Evolutionary conservation across 35 echinoderm and acorn worm species (phyloP), one percentile per base, ranked within the genome.

Genomic region (Apostichopus parvimensis): DNA sequence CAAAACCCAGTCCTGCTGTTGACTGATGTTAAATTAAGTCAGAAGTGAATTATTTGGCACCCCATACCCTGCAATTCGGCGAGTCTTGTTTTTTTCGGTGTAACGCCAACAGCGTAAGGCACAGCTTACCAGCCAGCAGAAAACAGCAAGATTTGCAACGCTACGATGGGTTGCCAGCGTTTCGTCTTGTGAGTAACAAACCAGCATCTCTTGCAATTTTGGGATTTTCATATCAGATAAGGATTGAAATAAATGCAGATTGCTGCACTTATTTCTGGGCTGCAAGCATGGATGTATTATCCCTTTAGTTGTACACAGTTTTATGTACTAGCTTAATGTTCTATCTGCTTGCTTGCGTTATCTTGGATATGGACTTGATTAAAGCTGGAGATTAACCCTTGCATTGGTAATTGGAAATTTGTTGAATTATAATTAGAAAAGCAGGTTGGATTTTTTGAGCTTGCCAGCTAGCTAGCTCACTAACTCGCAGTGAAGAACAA

Each of bases 11-110:
- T 8, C 58, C 12, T 8, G 58, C 57, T 55, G 54, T 59, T 21
- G 81, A 84, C 55, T 59, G 20, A 56, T 58, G 54, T 84, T 84
- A 84, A 84, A 84, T 84, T 59, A 84, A 84, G 81, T 84, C 55
- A 84, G 13, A 2, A 84, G 21, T 84, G 52, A 56, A 5, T 84
- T 84, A 84, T 84, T 84, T 80, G 54, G 55, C 81, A 84, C 55
- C 71, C 17, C 14, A 9, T 18, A 75, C 71, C 71, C 20, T 75
- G 71, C 71, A 75, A 75, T 75, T 22, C 14, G n/a, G 71, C 5
- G n/a, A 75, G 71, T 7, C 71, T 75, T 75, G 71, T 75, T 24
- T 75, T 75, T 22, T 18, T 18, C 13, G 20, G 71, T 22, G 71
- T 75, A 75, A 75, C 71, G 71, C 21, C 21, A 22, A 75, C 56